Base-by-base conservation (phyloP, 2,888 invertebrate genomes). In the Nineta flava region DNA sequence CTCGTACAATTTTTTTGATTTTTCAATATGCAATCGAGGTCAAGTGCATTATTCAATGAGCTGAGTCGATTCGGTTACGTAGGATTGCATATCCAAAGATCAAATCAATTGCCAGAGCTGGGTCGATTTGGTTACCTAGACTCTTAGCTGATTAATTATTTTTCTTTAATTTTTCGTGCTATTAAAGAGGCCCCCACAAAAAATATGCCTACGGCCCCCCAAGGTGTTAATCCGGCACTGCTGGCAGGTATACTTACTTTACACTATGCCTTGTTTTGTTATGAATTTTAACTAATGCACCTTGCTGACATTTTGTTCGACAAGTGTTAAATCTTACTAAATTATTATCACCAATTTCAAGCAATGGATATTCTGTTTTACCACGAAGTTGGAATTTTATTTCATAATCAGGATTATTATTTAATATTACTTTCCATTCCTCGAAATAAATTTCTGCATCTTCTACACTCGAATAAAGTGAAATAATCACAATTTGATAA, bases 341-440 rank as follows among this genome's bases (percentile, higher is more conserved):
- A 54, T 68, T 63, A 2, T 61, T 53, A 10, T 57, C 49, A 15
- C 61, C 64, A 16, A 69, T 58, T 19, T 53, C 53, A 12, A 71
- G 49, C 35, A 55, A 55, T 0, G 68, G 66, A 49, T 61, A 53
- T 53, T 67, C 68, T 2, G 65, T 61, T 49, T 61, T 65, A 40
- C 66, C 70, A 48, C 63, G 64, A 32, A 72, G 58, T 51, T 62
- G 62, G 38, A 73, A 58, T 7, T 58, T 58, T 17, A 59, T 53
- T 35, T 59, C 60, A 45, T 63, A 59, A 12, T 63, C 58, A 3
- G 55, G 50, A 49, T 61, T 60, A 3, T 65, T 67, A 53, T 72
- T 72, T 44, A 72, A 59, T 50, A 64, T 60, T 19, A 71, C 49
- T 2, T 59, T 56, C 72, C 73, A 73, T 41, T 63, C 59, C 58